A percentile compares a stretch with the other conserved stretches of the same genome.
Evolutionary conservation across 2,888 invertebrate species (phyloP).

Genomic region (Eledona agricola): DNA sequence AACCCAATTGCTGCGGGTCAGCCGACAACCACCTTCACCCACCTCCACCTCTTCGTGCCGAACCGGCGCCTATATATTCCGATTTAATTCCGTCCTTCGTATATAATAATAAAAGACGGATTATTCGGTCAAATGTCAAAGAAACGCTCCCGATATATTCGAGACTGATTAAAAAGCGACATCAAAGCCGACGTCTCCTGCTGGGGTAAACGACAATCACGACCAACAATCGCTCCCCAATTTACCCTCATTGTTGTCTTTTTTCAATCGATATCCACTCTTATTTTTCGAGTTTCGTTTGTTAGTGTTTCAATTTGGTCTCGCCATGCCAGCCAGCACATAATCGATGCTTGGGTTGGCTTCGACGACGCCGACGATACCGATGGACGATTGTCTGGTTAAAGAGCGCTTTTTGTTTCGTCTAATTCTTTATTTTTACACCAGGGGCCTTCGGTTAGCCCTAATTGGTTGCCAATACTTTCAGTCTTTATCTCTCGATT

Average conservation of each 20-base stretch:
- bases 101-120: conserved; percentile 62
- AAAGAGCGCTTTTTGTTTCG: conserved; percentile 54
- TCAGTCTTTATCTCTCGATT: too few species aligned
- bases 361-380: neutral
- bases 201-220: conserved; percentile 63
- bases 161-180: conserved; percentile 63
- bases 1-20: conserved; percentile 60
- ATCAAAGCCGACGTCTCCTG: conserved; percentile 58
- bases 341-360: conserved; percentile 40
- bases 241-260: conserved; percentile 62
- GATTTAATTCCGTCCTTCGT: conserved; percentile 31
- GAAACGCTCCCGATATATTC: conserved; percentile 59
- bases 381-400: conserved; percentile 48
- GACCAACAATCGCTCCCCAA: conserved; percentile 62
- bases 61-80: conserved; percentile 1
- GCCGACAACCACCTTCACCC: conserved; percentile 25
- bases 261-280: conserved; percentile 62
- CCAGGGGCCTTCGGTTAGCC: conserved; percentile 55
- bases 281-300: conserved; percentile 58
- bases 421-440: conserved; percentile 55
- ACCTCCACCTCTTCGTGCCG: neutral
- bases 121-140: conserved; percentile 64
- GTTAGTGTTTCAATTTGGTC: conserved; percentile 60
- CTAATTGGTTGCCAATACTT: conserved; percentile 57
- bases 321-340: conserved; percentile 46